phyloP scores from a whole-genome alignment of 2,113 vertebrate genomes.

The Onychostoma macrolepis region DNA sequence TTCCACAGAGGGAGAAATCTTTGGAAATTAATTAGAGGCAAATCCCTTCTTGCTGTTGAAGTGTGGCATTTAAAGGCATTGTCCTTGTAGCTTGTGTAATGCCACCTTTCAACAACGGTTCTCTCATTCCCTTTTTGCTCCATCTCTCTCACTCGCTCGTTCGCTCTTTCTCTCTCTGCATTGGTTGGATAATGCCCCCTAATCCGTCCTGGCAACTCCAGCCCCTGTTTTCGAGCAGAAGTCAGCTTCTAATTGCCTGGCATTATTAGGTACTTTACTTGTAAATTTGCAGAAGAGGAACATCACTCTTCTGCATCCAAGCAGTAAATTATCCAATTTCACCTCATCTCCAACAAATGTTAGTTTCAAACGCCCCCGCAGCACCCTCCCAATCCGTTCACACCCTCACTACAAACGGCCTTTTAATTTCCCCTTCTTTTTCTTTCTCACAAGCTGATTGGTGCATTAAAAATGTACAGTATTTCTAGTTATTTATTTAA shows the following conservation, averaged over 20 bases:
- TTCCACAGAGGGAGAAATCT: constrained; percentile 70
- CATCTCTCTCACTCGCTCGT: background rate
- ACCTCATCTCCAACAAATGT: constrained; percentile 74
- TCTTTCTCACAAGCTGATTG: constrained; percentile 57
- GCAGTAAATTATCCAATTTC: constrained; percentile 82
- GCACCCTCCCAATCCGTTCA: constrained; percentile 54
- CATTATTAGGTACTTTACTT: constrained; percentile 81
- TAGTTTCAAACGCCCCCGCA: constrained; percentile 29
- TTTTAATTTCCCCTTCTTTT: constrained; percentile 20
- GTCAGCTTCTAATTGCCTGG: constrained; percentile 76
- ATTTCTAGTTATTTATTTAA: constrained; percentile 58
- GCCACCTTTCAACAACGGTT: constrained; percentile 71
- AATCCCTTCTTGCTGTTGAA: constrained; percentile 75
- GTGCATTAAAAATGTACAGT: constrained; percentile 61
- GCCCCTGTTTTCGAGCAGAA: constrained; percentile 73
- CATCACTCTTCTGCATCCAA: constrained; percentile 79
- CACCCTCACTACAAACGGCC: constrained; percentile 17
- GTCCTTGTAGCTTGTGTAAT: constrained; percentile 73
- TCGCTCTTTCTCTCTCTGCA: constrained; percentile 19
- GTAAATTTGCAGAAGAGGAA: constrained; percentile 79
- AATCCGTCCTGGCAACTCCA: constrained; percentile 62
- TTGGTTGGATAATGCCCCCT: constrained; percentile 40
- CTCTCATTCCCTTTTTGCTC: constrained; percentile 2
- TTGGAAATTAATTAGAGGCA: constrained; percentile 79
- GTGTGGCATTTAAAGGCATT: constrained; percentile 79